These are phyloP conservation scores for Coreius guichenoti DNA, from an alignment of 2,797 vertebrate species.

Conservation along the genomic window DNA sequence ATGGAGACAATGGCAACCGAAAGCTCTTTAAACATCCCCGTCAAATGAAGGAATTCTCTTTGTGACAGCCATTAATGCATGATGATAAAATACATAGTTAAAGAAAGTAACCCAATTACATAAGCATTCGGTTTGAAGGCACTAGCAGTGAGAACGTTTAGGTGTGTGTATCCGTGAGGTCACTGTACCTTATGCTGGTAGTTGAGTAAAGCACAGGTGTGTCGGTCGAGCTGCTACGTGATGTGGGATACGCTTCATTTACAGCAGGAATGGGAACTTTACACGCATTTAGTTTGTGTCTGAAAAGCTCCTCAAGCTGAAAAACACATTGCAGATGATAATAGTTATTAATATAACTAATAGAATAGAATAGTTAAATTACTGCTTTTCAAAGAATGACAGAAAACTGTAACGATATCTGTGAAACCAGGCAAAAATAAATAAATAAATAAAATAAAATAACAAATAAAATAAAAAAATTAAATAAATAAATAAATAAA, in stretches of 20 bases:
- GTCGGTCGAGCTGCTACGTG: rapidly evolving
- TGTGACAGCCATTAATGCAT: not conserved
- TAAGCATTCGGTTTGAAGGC: not conserved
- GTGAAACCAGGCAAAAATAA: not conserved
- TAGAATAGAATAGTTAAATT: not conserved
- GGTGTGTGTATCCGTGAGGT: not conserved
- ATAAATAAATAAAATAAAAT: no score
- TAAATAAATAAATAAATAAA: not conserved
- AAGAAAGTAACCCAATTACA: not conserved
- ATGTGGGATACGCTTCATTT: no score
- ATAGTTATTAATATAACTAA: no score
- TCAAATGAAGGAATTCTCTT: not conserved
- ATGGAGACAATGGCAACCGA: not conserved
- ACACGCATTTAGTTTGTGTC: not conserved
- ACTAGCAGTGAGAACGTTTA: not conserved
- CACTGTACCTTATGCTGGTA: not conserved
- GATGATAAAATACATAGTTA: not conserved
- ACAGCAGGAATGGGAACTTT: not conserved
- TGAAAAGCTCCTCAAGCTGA: slow-evolving; percentile 32
- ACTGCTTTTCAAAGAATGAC: not conserved
- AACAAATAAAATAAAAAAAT: not conserved
- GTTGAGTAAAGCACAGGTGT: no score
- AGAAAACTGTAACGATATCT: not conserved
- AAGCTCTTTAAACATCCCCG: not conserved
- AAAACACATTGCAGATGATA: slow-evolving; percentile 31